Evolutionary conservation across 2,888 invertebrate species (phyloP).

Genomic region (Papilio demoleus): DNA sequence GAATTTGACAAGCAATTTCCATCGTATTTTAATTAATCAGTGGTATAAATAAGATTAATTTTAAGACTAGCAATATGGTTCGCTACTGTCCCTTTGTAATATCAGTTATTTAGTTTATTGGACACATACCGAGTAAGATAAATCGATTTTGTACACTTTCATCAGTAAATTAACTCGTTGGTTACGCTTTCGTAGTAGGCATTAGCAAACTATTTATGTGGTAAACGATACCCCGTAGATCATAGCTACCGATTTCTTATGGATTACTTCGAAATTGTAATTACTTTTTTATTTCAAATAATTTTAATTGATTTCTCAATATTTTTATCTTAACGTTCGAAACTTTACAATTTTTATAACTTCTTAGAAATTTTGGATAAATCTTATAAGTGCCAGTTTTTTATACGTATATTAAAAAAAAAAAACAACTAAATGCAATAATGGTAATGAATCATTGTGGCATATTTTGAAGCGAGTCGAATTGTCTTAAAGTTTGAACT

Average conservation of each 20-base stretch:
- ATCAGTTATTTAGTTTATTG: conserved; percentile 47
- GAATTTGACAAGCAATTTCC: no score
- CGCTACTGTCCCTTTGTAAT: conserved; percentile 38
- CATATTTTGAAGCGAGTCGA: neutral
- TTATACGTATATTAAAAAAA: no score
- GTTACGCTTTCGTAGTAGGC: conserved; percentile 71
- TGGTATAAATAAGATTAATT: neutral
- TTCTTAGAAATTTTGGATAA: no score
- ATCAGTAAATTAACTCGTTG: conserved; percentile 65
- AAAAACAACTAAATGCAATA: neutral
- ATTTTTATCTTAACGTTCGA: no score
- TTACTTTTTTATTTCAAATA: conserved; percentile 2
- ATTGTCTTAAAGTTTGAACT: neutral
- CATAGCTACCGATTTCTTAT: conserved; percentile 19
- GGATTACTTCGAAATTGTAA: conserved; percentile 32
- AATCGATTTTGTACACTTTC: conserved; percentile 75
- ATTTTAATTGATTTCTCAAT: no score
- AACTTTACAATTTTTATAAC: no score
- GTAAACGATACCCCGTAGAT: conserved; percentile 55
- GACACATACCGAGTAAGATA: conserved; percentile 54
- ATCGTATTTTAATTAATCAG: neutral
- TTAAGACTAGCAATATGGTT: conserved; percentile 44
- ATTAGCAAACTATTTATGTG: conserved; percentile 61
- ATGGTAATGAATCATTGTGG: neutral
- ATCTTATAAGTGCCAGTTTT: no score